Evolutionary conservation across 1,140 invertebrate genomes (phyloP).

Genomic region (Drosophila athabasca): DNA sequence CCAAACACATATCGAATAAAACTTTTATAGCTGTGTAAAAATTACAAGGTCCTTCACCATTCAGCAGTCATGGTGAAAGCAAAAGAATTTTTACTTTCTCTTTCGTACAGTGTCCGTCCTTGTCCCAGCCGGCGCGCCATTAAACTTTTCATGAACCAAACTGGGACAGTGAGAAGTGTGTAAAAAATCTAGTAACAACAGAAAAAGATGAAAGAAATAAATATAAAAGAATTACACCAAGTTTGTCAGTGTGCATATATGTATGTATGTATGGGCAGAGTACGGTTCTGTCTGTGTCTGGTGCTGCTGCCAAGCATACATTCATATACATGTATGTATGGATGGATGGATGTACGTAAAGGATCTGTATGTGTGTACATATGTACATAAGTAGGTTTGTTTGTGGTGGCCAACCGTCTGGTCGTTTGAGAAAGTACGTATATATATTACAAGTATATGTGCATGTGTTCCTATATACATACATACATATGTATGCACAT

Average conservation of each 20-base stretch:
- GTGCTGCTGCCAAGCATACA: constrained; percentile 45
- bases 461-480: constrained; percentile 2
- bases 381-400: constrained; percentile 33
- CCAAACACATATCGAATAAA: constrained; percentile 80
- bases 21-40: constrained; percentile 81
- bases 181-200: constrained; percentile 82
- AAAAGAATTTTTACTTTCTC: constrained; percentile 81
- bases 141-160: constrained; percentile 81
- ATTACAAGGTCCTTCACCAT: constrained; percentile 78
- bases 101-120: constrained; percentile 64
- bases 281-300: constrained; percentile 63
- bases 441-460: constrained; percentile 19
- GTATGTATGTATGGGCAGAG: constrained; percentile 15
- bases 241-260: constrained; percentile 51
- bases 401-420: constrained; percentile 72
- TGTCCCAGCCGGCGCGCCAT: constrained; percentile 69
- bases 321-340: constrained; percentile 19
- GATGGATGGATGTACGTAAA: constrained; percentile 21
- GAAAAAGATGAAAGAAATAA: constrained; percentile 83
- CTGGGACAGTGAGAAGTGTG: constrained; percentile 73
- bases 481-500: constrained; percentile 6
- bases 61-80: constrained; percentile 61
- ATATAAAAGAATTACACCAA: constrained; percentile 81
- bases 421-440: constrained; percentile 42
- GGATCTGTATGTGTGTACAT: constrained; percentile 26